A percentile compares a stretch with the other conserved stretches of the same genome.
These are phyloP conservation scores for Sceloporus undulatus DNA, from an alignment of 2,113 vertebrate genomes.

Conservation along the genomic window DNA sequence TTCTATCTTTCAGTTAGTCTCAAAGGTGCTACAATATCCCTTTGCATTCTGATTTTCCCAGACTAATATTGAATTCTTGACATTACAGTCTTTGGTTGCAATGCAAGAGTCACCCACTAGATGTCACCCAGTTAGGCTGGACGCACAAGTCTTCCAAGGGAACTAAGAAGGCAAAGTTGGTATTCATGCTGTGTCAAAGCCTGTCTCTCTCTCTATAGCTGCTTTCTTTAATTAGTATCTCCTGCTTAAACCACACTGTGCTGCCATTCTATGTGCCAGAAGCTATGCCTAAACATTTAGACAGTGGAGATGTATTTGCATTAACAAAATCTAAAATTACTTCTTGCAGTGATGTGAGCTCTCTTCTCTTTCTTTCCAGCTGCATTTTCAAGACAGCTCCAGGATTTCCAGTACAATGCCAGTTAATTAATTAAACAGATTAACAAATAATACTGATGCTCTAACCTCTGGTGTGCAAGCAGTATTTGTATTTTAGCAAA, in stretches of 20 bases:
- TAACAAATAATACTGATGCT: slow-evolving; percentile 59
- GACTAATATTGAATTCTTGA: too few species aligned
- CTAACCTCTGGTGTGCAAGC: slow-evolving; percentile 52
- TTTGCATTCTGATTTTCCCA: too few species aligned
- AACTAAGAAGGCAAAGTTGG: rapidly evolving
- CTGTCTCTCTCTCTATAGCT: background rate
- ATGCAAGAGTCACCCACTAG: slow-evolving; percentile 34
- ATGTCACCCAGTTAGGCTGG: background rate
- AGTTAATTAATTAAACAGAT: slow-evolving; percentile 73
- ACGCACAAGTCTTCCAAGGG: background rate
- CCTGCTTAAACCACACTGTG: background rate
- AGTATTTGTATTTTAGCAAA: slow-evolving; percentile 63
- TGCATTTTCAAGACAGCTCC: slow-evolving; percentile 62
- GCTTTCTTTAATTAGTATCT: background rate
- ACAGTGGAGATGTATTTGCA: slow-evolving; percentile 56
- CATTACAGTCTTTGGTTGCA: slow-evolving; percentile 29
- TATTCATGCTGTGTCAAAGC: background rate
- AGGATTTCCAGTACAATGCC: slow-evolving; percentile 64
- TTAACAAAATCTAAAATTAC: slow-evolving; percentile 36
- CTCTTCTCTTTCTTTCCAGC: slow-evolving; percentile 47
- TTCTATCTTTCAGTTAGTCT: too few species aligned
- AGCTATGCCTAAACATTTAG: slow-evolving; percentile 56
- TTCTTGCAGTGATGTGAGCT: slow-evolving; percentile 56
- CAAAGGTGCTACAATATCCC: too few species aligned
- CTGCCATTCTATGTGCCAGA: slow-evolving; percentile 41